These are phyloP conservation scores for Mesitornis unicolor DNA, from an alignment of 2,113 vertebrate genomes.

Conservation along the genomic window DNA sequence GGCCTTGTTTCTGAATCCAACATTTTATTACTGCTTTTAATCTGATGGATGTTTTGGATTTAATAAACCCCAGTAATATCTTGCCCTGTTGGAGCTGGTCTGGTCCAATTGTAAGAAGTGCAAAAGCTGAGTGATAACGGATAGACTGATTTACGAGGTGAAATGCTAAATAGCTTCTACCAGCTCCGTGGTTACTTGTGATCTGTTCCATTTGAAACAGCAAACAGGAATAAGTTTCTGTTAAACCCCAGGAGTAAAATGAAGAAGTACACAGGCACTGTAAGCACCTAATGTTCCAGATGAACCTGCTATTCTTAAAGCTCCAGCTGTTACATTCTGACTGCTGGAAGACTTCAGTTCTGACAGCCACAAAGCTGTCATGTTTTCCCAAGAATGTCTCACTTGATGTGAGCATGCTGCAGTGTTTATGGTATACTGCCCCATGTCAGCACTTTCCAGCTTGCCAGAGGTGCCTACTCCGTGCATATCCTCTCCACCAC, in stretches of 20 bases:
- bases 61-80: not conserved
- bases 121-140: rapidly evolving
- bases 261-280: not conserved
- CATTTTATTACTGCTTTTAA: not conserved
- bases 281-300: not conserved
- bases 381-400: not conserved
- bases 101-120: not conserved
- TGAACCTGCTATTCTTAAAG: not conserved
- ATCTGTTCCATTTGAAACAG: not conserved
- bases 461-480: not conserved
- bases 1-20: not conserved
- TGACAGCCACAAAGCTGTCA: not conserved
- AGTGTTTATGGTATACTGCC: not conserved
- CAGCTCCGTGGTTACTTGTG: not conserved
- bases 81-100: not conserved
- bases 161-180: not conserved
- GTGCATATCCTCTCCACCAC: rapidly evolving
- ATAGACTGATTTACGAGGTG: not conserved
- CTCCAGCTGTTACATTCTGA: not conserved
- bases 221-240: not conserved
- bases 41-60: not conserved
- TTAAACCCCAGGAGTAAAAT: not conserved
- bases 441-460: not conserved
- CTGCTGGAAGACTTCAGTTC: not conserved
- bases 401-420: too few species aligned